phyloP scores from a whole-genome alignment of 2,888 invertebrate genomes.

The Drosophila nigritarsus region DNA sequence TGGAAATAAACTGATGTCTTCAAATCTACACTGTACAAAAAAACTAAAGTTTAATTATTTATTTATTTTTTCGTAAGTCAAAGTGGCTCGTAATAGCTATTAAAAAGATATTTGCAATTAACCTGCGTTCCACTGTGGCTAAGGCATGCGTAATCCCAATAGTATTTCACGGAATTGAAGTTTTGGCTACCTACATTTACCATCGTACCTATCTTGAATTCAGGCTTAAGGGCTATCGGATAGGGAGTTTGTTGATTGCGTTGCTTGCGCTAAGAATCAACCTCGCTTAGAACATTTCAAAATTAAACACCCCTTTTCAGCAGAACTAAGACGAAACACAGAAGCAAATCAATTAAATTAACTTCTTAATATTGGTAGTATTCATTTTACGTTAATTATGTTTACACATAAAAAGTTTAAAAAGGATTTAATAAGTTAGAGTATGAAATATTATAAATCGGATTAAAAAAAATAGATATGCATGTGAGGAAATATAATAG shows the following conservation, averaged over 20 bases:
- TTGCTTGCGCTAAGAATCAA: not conserved
- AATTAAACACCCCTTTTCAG: no score
- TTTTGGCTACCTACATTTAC: not conserved
- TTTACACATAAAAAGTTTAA: no score
- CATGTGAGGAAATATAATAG: not conserved
- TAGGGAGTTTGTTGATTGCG: not conserved
- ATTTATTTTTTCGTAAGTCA: no score
- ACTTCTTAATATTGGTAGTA: not conserved
- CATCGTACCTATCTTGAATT: not conserved
- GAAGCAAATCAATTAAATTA: not conserved
- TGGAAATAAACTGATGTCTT: not conserved
- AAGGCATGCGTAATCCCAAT: not conserved
- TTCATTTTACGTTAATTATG: not conserved
- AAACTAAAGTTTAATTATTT: not conserved
- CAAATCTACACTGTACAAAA: not conserved
- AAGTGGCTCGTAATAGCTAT: not conserved
- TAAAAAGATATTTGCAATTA: not conserved
- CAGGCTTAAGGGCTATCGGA: not conserved
- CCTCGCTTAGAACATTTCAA: not conserved
- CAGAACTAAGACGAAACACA: not conserved
- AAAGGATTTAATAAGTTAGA: not conserved
- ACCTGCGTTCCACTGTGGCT: not conserved
- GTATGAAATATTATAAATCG: not conserved
- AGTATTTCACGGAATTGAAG: not conserved
- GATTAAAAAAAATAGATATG: not conserved